Evolutionary conservation across 2,113 vertebrate genomes (phyloP), one percentile per base, ranked within the genome.

Genomic region (Aspidoscelis tigris): DNA sequence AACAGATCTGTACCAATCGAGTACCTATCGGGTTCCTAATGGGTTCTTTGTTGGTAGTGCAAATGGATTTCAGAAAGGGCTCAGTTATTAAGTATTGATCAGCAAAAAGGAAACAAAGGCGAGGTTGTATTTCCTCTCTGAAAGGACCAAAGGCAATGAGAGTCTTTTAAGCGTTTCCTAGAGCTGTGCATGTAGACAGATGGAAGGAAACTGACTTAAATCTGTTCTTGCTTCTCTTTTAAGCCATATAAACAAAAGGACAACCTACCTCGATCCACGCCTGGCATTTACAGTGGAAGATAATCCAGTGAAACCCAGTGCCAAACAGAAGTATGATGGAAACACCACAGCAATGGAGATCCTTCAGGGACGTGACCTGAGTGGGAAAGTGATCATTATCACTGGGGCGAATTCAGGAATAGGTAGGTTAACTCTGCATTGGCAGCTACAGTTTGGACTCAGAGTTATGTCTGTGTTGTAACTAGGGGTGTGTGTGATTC

Each of bases 201-300:
- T 80, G 18, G 2, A 16, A 80, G 43, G 21, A 70, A 78, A 43
- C 8, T 9, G 66, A 1, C 39, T 24, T 86, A 66, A n/a, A 44
- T 26, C 78, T 26, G 21, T n/a, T 73, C 58, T 90, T 0, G 91
- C 90, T 90, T 74, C 87, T 85, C 88, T 91, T 58, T 74, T 71
- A 91, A 99, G 99, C 84, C 98, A 99, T 90, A 98, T 99, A 91
- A 99, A 99, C 94, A 99, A 99, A 93, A 95, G 99, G 88, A 98
- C 95, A 69, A 99, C 99, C 1, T 98, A 98, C 88, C 96, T 99
- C 89, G 99, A 99, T 89, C 99, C 99, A 3, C 96, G 98, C n/a
- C 95, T 99, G 91, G 99, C 98, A 1, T 99, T 99, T 85, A 99
- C 98, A 0, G 97, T 99, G 74, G 99, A 99, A 85, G 98, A 99